Base-by-base conservation (phyloP, 2,113 vertebrate genomes). In the Eulacestoma nigropectus region DNA sequence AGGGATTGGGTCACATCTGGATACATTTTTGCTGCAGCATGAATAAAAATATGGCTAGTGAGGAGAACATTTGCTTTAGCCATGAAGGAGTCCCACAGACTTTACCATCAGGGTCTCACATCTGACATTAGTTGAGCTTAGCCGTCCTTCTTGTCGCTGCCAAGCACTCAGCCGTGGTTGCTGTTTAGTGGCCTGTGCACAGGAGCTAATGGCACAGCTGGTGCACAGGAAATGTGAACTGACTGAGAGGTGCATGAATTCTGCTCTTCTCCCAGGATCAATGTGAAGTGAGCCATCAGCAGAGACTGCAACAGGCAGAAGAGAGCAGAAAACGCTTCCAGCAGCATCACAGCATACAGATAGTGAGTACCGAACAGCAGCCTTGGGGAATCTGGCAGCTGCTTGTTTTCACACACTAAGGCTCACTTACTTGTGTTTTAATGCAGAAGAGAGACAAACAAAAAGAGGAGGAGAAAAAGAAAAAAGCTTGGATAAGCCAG, bases 391-490 rank as follows among this genome's bases (percentile, higher is more conserved):
- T 8, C 39, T 77, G 30, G 50, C 42, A 52, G 44, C 69, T 87
- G n/a, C 46, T 57, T 60, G 12, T 49, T 73, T 70, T 67, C 73
- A 85, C 63, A 57, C 22, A 14, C 49, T 68, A 7, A 65, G 23
- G 8, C 60, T 82, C n/a, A 6, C 63, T 52, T 93, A 22, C 42
- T 49, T 95, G 65, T 97, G 70, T 97, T 97, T 97, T 95, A 95
- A 96, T 96, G 83, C 91, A 99, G 99, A 99, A 99, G 96, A 98
- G 99, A 97, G 99, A 99, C 90, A 98, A 98, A 92, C 98, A 94
- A 72, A 99, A 98, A 97, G 99, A 99, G 73, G 99, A 99, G 57
- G 98, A 99, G 69, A 98, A 98, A 94, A 98, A 97, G 98, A 99
- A 98, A 93, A 99, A 99, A 92, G 97, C 98, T 75, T 99, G 99